Evolutionary conservation across 2,113 vertebrate species (phyloP), one percentile per base, ranked within the genome.

Genomic region (Ahaetulla prasina): DNA sequence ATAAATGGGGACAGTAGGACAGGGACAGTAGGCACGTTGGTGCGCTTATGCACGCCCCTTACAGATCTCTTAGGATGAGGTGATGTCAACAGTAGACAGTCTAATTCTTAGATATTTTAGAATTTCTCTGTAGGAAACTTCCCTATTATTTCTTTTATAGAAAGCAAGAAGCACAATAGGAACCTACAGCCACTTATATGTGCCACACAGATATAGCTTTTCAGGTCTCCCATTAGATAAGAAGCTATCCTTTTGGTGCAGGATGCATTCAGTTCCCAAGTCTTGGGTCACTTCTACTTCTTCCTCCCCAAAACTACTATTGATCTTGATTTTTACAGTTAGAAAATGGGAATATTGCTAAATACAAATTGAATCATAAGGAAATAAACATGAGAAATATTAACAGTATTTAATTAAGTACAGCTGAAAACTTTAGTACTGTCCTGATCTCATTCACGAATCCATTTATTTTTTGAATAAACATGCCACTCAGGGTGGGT

Each of bases 31-130:
- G n/a, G n/a, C n/a, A n/a, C n/a, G n/a, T n/a, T n/a, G n/a, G n/a
- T n/a, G n/a, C n/a, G n/a, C n/a, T n/a, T n/a, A n/a, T n/a, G n/a
- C n/a, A n/a, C n/a, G n/a, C n/a, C n/a, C n/a, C n/a, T n/a, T n/a
- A n/a, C n/a, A n/a, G n/a, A n/a, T n/a, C n/a, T n/a, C n/a, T n/a
- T n/a, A n/a, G n/a, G n/a, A n/a, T n/a, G n/a, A n/a, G n/a, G n/a
- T n/a, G n/a, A n/a, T n/a, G n/a, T n/a, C n/a, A n/a, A n/a, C n/a
- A n/a, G n/a, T n/a, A n/a, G n/a, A n/a, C n/a, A n/a, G n/a, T n/a
- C n/a, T n/a, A n/a, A n/a, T n/a, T n/a, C n/a, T n/a, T 54, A 0
- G 8, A 6, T 10, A 0, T 4, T 1, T 43, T 86, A 80, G 5
- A 30, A 18, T 27, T 85, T 52, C n/a, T 54, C 35, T 14, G 39